Evolutionary conservation across 2,797 vertebrate species (phyloP), one percentile per base, ranked within the genome.

Genomic region (Sorex maritimensis): DNA sequence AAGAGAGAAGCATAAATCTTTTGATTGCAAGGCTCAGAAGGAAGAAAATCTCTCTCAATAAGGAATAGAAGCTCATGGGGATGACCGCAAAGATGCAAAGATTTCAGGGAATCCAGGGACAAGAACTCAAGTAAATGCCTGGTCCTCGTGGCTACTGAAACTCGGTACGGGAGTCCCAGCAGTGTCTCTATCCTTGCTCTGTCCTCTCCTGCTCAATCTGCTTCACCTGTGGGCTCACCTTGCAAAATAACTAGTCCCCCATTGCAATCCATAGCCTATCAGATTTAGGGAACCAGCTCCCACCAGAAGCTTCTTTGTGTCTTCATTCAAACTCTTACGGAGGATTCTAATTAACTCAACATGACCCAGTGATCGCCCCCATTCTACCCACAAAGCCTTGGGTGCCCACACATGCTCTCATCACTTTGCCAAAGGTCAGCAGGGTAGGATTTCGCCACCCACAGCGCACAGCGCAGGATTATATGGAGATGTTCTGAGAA

Each of bases 311-410:
- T 46, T 81, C 65, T 14, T 0, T 82, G 61, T 15, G 10, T 52
- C 85, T 81, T 49, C 61, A 41, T 46, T 71, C 83, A 80, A 17
- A 52, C 46, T 82, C 80, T 68, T 73, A 69, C 46, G 55, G 26
- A 63, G 89, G 79, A 17, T 14, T 85, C 61, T 68, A 38, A 75
- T 23, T 61, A 23, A 19, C 67, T 75, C 78, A 38, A 19, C 5
- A 21, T 49, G 55, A 38, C n/a, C n/a, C 14, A 46, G 0, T 12
- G 10, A 58, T 78, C 71, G 30, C 5, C 24, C 38, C 21, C 23
- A 2, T 0, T 38, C 26, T 41, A 28, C 10, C 1, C 52, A 65
- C 41, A 14, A 12, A 28, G 52, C 26, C 69, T 86, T 73, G 23
- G 8, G 0, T 13, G 41, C 26, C 34, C 78, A 81, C 24, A 9